Evolutionary conservation across 2,113 vertebrate genomes (phyloP).

Genomic region (Lophura nycthemera): DNA sequence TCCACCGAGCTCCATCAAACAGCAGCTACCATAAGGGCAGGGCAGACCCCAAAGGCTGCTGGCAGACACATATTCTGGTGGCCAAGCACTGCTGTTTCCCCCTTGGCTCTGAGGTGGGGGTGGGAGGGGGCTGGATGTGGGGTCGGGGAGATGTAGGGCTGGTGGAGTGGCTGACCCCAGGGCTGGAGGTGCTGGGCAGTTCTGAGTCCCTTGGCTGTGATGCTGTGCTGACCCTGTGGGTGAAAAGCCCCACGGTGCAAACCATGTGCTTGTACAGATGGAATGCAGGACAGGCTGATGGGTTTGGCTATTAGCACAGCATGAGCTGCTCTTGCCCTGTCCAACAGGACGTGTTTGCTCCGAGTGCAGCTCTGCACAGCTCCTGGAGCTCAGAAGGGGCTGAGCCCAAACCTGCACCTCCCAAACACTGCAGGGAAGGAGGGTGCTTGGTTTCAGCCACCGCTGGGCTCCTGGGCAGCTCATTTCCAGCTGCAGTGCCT

Average conservation of each 20-base stretch:
- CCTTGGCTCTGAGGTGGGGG: not conserved
- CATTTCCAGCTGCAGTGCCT: fast-evolving
- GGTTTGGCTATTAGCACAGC: not conserved
- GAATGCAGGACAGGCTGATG: not conserved
- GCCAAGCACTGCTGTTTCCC: not conserved
- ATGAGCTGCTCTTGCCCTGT: not conserved
- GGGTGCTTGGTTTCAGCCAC: not conserved
- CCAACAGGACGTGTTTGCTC: not conserved
- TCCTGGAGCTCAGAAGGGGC: not conserved
- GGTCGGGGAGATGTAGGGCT: not conserved
- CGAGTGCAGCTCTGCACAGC: fast-evolving
- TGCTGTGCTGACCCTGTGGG: not conserved
- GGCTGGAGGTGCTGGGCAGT: not conserved
- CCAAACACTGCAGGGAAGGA: not conserved
- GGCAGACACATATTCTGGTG: fast-evolving
- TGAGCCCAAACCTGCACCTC: not conserved
- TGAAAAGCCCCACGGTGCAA: not conserved
- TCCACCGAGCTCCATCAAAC: not conserved
- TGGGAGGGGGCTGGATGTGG: not conserved
- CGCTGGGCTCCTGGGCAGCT: not conserved
- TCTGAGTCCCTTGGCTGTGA: not conserved
- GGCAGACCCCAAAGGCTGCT: not conserved
- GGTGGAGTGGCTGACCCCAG: not conserved
- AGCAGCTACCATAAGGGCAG: not conserved
- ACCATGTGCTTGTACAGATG: not conserved